Conservation (phyloP, 2,888 invertebrate genomes). For the Cataglyphis livida region DNA sequence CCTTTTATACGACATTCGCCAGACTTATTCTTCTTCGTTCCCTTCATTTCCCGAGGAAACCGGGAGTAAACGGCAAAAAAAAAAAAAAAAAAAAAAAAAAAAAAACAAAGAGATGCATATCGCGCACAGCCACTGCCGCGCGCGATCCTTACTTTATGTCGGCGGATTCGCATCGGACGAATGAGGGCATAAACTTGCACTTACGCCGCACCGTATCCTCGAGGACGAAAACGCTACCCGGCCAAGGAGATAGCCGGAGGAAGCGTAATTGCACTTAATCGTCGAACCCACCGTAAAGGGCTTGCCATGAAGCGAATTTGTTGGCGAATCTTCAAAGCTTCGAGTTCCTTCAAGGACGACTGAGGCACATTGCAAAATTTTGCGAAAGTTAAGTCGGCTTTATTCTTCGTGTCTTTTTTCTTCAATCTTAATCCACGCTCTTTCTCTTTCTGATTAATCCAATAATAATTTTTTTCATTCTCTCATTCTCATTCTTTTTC, state of each 20-base stretch:
- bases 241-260: slow-evolving; percentile 12
- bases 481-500: too few species aligned
- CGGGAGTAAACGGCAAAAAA: neutral
- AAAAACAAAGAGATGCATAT: slow-evolving; percentile 26
- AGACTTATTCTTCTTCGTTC: neutral
- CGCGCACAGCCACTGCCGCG: slow-evolving; percentile 10
- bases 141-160: slow-evolving; percentile 32
- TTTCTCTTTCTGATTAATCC: neutral
- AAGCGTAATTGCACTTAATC: slow-evolving; percentile 55
- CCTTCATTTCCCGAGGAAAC: slow-evolving; percentile 13
- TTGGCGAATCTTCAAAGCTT: neutral
- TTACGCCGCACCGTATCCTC: slow-evolving; percentile 41
- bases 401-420: neutral
- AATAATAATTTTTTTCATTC: too few species aligned
- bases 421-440: neutral
- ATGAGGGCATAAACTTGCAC: slow-evolving; percentile 49
- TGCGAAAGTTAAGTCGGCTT: neutral
- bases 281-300: slow-evolving; percentile 10
- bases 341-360: slow-evolving; percentile 8
- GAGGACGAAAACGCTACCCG: slow-evolving; percentile 35
- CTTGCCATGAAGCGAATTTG: slow-evolving; percentile 41
- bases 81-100: too few species aligned
- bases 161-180: slow-evolving; percentile 36
- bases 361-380: neutral
- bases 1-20: neutral